Base-by-base conservation (phyloP, 2,113 vertebrate genomes). In the Eclectus roratus region DNA sequence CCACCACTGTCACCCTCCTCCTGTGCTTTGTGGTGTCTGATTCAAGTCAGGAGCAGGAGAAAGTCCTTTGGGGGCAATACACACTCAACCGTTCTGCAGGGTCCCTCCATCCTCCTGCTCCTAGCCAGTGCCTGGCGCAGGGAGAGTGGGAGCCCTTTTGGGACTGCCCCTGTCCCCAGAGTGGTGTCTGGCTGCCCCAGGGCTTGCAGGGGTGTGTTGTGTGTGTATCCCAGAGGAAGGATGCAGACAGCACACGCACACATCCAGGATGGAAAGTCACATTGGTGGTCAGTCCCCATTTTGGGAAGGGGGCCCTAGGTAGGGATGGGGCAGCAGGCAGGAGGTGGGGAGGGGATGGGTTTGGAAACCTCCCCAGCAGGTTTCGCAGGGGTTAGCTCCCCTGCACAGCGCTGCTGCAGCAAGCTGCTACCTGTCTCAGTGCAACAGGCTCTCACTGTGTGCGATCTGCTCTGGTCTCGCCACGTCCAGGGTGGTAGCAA, bases 371-470 rank as follows among this genome's bases (percentile, higher is more conserved):
- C 61, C 7, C 37, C 37, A 35, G 43, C 49, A 71, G 17, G 21
- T 86, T 84, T 25, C 0, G 0, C 18, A 33, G 85, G 19, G 28
- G n/a, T 80, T 68, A 68, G 28, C 7, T 87, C 33, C 60, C 13
- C 63, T 73, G 35, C 28, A 11, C 4, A 5, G 61, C 39, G 7
- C 46, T 89, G 74, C 29, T 47, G 61, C 60, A 81, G 70, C 78
- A 87, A 50, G 20, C 0, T 4, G 33, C 35, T 46, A 20, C 37
- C 43, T 44, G 33, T 33, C 65, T 41, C 47, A 44, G 63, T 29
- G 21, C 61, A 33, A 3, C 8, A 2, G 8, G 3, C 35, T 60
- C 70, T 37, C 50, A 37, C n/a, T 35, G 47, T 0, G 0, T 35
- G 60, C 9, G 2, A 10, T 66, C 28, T 47, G 20, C 41, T 56